These are phyloP conservation scores for Microtus ochrogaster DNA, from an alignment of 2,113 vertebrate genomes.

Conservation along the genomic window DNA sequence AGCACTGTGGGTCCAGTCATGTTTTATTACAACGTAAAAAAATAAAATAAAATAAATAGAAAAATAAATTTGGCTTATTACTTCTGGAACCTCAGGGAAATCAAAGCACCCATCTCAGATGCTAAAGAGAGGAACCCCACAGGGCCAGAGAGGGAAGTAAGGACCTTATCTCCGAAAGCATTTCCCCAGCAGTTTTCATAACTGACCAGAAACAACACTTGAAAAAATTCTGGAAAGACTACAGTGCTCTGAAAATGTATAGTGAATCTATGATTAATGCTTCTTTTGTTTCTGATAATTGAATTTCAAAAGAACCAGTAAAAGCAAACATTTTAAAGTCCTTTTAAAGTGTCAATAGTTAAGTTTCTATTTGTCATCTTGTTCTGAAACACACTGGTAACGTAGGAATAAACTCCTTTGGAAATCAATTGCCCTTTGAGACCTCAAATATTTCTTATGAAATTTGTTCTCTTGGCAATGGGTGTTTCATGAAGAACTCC, in stretches of 20 bases:
- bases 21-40: no score
- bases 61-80: constrained; percentile 17
- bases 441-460: background rate
- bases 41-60: no score
- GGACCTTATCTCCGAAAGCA: background rate
- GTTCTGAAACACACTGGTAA: constrained; percentile 32
- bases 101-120: constrained; percentile 54
- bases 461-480: background rate
- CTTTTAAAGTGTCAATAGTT: constrained; percentile 58
- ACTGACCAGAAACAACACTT: background rate
- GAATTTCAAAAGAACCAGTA: constrained; percentile 30
- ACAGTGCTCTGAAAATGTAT: background rate
- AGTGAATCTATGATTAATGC: constrained; percentile 3
- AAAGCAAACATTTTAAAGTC: constrained; percentile 45
- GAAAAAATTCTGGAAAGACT: background rate
- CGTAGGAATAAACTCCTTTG: constrained; percentile 4
- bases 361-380: constrained; percentile 45
- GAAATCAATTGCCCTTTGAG: background rate
- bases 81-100: constrained; percentile 56
- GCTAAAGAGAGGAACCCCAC: background rate
- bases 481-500: background rate
- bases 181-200: background rate
- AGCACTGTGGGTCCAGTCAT: background rate
- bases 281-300: constrained; percentile 47
- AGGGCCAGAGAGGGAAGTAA: background rate